Percentiles rank a stretch among this genome's conserved stretches.
These are phyloP conservation scores for Cyanistes caeruleus DNA, from an alignment of 2,113 vertebrate genomes.

Conservation along the genomic window DNA sequence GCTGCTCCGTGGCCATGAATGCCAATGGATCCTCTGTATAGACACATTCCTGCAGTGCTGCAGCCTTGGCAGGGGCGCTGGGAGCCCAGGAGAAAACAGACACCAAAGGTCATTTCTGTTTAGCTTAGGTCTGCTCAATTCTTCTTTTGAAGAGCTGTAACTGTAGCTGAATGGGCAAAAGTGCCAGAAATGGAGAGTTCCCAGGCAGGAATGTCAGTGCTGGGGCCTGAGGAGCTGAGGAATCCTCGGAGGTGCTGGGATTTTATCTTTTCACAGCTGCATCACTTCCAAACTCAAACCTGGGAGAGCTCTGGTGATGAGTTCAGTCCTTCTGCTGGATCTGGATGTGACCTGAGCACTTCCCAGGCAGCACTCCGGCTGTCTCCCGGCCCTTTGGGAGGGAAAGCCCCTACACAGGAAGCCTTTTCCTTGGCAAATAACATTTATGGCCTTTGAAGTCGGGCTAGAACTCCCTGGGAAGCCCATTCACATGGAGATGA, in stretches of 20 bases:
- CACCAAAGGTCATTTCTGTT: not conserved
- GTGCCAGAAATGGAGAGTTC: not conserved
- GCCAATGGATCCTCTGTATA: conserved; percentile 9
- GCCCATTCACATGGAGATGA: conserved; percentile 47
- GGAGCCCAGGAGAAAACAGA: not conserved
- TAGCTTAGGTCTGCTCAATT: not conserved
- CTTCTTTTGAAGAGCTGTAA: not conserved
- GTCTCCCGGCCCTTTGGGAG: not conserved
- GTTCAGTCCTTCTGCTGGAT: not conserved
- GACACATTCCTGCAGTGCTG: conserved; percentile 31
- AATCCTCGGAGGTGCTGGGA: rapidly evolving
- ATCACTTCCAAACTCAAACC: not conserved
- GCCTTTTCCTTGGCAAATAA: not conserved
- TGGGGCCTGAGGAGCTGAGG: not conserved
- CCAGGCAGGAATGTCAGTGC: not conserved
- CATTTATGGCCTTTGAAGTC: not conserved
- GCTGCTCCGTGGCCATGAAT: conserved; percentile 7
- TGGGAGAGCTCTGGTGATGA: not conserved
- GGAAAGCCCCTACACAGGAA: not conserved
- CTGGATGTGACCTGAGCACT: rapidly evolving
- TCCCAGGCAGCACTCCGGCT: rapidly evolving
- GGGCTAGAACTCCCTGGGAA: not conserved
- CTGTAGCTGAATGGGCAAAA: not conserved
- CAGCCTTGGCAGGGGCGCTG: conserved; percentile 25
- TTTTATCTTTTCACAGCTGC: not conserved